phyloP scores from a whole-genome alignment of 1,140 invertebrate species.

The Melanaphis sacchari region DNA sequence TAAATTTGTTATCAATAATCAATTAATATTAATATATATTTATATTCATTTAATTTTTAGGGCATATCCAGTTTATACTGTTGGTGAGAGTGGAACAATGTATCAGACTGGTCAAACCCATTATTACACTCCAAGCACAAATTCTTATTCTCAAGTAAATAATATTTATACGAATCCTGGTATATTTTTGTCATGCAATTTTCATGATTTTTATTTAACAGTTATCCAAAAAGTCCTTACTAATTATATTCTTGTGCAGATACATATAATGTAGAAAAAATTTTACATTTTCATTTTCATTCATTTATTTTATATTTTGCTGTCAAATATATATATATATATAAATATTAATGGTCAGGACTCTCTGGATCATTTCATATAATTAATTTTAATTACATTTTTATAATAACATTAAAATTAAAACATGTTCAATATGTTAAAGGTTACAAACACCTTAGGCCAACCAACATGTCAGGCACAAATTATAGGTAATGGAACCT shows the following conservation, averaged over 20 bases:
- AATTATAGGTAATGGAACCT: slow-evolving; percentile 67
- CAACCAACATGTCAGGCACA: slow-evolving; percentile 67
- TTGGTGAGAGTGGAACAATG: slow-evolving; percentile 76
- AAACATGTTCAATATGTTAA: slow-evolving; percentile 62
- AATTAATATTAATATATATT: slow-evolving; percentile 7
- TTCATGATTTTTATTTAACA: not conserved
- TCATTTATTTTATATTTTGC: not conserved
- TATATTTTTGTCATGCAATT: not conserved
- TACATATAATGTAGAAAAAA: not conserved
- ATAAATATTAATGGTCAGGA: not conserved
- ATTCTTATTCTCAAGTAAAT: slow-evolving; percentile 56
- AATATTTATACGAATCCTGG: not conserved
- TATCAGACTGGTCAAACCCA: slow-evolving; percentile 74
- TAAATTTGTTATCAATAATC: slow-evolving; percentile 61
- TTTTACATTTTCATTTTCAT: too few relatives aligned
- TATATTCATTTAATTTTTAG: slow-evolving; percentile 64
- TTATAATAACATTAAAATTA: slow-evolving; percentile 20
- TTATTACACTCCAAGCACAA: slow-evolving; percentile 68
- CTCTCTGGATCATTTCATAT: not conserved
- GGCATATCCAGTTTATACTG: slow-evolving; percentile 85
- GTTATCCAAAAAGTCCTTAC: not conserved
- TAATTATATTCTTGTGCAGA: not conserved
- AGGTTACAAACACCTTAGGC: slow-evolving; percentile 58
- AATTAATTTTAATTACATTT: not conserved
- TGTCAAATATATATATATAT: not conserved